Percentiles rank a stretch among this genome's conserved stretches.
Evolutionary conservation across 1,140 invertebrate species (phyloP).

Genomic region (Tribolium castaneum): DNA sequence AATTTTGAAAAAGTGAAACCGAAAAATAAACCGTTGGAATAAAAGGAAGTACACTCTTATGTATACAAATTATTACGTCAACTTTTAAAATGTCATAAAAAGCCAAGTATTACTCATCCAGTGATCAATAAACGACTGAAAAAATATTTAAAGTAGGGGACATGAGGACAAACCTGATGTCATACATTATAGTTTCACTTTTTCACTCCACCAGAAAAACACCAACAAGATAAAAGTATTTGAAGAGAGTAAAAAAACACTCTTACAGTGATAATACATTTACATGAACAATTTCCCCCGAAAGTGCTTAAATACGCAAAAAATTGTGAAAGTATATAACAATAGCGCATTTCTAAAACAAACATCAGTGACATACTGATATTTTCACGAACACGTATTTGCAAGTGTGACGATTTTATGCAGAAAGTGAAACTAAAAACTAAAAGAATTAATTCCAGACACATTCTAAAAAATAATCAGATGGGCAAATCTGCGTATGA

Average conservation of each 20-base stretch:
- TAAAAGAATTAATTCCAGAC: too few species aligned
- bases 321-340: not conserved
- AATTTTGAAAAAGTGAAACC: not conserved
- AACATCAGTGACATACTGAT: not conserved
- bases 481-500: too few species aligned
- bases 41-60: slow-evolving; percentile 20
- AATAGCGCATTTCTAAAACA: not conserved
- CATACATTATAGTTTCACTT: not conserved
- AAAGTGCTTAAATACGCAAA: not conserved
- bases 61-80: slow-evolving; percentile 32
- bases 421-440: too few species aligned
- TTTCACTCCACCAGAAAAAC: not conserved
- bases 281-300: not conserved
- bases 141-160: not conserved
- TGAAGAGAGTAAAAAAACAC: not conserved
- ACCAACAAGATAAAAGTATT: not conserved
- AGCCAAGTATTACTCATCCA: slow-evolving; percentile 1
- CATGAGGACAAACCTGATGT: not conserved
- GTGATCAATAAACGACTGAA: not conserved
- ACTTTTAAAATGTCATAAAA: slow-evolving; percentile 12
- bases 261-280: not conserved
- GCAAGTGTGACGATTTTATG: too few species aligned
- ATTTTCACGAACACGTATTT: too few species aligned
- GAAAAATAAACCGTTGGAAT: not conserved
- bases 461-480: too few species aligned